phyloP scores from a whole-genome alignment of 2,888 invertebrate genomes.

The Drosophila formosana region DNA sequence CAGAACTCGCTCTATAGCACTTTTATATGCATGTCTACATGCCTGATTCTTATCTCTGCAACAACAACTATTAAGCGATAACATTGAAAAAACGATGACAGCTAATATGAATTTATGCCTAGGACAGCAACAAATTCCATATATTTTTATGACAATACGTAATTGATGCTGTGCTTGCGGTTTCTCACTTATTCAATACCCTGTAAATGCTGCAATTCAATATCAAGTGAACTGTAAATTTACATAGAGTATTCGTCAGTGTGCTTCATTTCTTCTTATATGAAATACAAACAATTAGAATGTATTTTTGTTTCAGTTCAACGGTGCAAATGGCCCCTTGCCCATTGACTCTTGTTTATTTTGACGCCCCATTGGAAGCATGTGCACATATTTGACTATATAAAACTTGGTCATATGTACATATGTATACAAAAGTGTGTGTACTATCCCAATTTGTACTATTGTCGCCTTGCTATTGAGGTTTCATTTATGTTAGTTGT shows the following conservation, averaged over 20 bases:
- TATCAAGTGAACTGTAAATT: background rate
- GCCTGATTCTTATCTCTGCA: constrained; percentile 45
- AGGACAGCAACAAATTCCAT: constrained; percentile 53
- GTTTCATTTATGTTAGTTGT: constrained; percentile 17
- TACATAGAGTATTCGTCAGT: constrained; percentile 27
- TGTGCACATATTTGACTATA: background rate
- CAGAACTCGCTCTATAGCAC: constrained; percentile 38
- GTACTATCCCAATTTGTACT: constrained; percentile 9
- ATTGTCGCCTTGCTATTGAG: background rate
- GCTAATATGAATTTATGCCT: constrained; percentile 75
- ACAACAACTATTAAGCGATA: constrained; percentile 45
- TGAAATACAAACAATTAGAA: constrained; percentile 55
- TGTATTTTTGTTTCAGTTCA: constrained; percentile 48
- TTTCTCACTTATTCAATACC: constrained; percentile 4
- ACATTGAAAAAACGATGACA: constrained; percentile 71
- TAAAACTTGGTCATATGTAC: constrained; percentile 4
- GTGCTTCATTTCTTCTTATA: background rate
- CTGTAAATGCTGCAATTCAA: background rate
- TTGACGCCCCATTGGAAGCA: constrained; percentile 60
- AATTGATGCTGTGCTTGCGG: constrained; percentile 1
- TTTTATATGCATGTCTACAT: constrained; percentile 32
- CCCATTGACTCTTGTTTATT: constrained; percentile 77
- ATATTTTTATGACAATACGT: constrained; percentile 18
- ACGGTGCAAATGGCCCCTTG: constrained; percentile 56
- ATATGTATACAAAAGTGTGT: background rate